A percentile compares a stretch with the other conserved stretches of the same genome.
These are phyloP conservation scores for Atta cephalotes DNA, from an alignment of 1,140 invertebrate genomes.

Conservation along the genomic window DNA sequence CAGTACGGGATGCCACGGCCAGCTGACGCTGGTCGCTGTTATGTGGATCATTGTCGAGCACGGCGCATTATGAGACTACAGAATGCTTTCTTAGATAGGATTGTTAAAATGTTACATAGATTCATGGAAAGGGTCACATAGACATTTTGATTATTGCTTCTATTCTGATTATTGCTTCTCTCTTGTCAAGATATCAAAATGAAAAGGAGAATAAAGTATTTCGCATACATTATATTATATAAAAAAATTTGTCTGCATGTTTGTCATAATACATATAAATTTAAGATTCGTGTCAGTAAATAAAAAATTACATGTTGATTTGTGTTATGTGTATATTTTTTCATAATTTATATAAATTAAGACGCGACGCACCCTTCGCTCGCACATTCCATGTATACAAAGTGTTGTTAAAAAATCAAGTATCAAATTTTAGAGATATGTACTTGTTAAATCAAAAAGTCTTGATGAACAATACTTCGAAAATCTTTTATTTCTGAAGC, in stretches of 20 bases:
- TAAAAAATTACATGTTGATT: neutral
- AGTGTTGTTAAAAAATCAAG: no score
- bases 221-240: neutral
- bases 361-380: no score
- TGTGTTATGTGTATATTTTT: neutral
- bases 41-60: slow-evolving; percentile 7
- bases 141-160: slow-evolving; percentile 12
- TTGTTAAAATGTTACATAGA: slow-evolving; percentile 35
- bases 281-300: neutral
- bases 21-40: slow-evolving; percentile 18
- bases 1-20: slow-evolving; percentile 9
- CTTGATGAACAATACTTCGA: no score
- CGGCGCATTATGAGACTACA: slow-evolving; percentile 10
- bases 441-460: no score
- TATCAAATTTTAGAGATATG: no score
- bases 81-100: slow-evolving; percentile 16
- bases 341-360: neutral
- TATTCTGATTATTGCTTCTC: slow-evolving; percentile 14
- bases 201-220: neutral
- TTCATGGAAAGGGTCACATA: neutral
- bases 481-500: no score
- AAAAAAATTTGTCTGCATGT: neutral
- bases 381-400: no score
- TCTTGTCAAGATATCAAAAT: neutral
- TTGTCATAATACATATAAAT: neutral